Percentiles rank a stretch among this genome's conserved stretches.
These are phyloP conservation scores for Lamellibrachia satsuma DNA, from an alignment of 2,888 invertebrate genomes.

Conservation along the genomic window DNA sequence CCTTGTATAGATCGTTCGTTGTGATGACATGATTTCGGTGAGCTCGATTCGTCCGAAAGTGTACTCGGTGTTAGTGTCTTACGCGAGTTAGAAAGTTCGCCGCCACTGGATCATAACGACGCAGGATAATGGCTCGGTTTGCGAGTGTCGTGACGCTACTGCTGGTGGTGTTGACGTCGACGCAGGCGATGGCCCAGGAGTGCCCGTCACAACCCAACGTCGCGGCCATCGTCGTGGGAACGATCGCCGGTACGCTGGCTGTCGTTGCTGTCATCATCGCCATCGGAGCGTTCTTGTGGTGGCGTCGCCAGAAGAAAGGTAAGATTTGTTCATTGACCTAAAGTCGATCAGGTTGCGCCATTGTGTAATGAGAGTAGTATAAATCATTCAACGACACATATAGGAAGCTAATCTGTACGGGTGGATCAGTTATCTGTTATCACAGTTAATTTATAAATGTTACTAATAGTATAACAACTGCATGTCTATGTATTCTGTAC, in stretches of 20 bases:
- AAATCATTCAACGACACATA: not conserved
- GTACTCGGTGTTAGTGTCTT: not conserved
- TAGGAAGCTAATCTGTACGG: not conserved
- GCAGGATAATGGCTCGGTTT: not conserved
- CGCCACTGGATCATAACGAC: not conserved
- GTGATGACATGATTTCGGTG: constrained; percentile 17
- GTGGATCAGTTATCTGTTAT: not conserved
- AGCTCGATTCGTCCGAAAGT: not conserved
- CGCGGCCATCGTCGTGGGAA: not conserved
- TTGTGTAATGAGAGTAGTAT: not conserved
- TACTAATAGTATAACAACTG: not conserved
- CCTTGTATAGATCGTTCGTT: not conserved
- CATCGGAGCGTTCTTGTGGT: not conserved
- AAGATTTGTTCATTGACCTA: not conserved
- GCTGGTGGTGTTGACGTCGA: not conserved
- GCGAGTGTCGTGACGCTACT: not conserved
- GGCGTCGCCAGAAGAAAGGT: constrained; percentile 10
- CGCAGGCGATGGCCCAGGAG: not conserved
- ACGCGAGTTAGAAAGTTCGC: constrained; percentile 10
- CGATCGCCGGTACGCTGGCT: not conserved
- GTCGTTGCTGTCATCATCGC: not conserved
- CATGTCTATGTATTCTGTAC: not conserved
- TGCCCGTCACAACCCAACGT: not conserved
- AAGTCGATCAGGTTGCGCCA: not conserved
- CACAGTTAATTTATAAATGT: not conserved